These are phyloP conservation scores for Ryuthela nishihirai DNA, from an alignment of 2,888 invertebrate species.

Conservation along the genomic window DNA sequence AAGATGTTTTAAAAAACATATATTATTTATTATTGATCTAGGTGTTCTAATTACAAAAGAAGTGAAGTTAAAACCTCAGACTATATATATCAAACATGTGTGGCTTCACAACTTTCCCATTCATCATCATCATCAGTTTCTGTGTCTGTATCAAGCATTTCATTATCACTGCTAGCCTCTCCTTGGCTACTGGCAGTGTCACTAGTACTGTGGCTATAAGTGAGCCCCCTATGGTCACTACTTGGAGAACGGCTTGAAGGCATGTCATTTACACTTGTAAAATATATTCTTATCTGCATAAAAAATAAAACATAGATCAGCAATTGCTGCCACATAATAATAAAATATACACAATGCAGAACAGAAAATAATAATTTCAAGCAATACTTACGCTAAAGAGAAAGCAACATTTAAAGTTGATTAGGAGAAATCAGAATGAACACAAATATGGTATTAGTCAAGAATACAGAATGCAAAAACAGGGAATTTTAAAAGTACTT, in stretches of 20 bases:
- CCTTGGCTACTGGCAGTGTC: slow-evolving; percentile 35
- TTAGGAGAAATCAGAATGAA: too few species aligned
- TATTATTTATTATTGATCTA: too few species aligned
- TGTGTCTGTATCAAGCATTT: slow-evolving; percentile 25
- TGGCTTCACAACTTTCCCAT: slow-evolving; percentile 34
- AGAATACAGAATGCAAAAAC: too few species aligned
- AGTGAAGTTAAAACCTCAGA: slow-evolving; percentile 16
- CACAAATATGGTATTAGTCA: too few species aligned
- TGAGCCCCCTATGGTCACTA: slow-evolving; percentile 3
- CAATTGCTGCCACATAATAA: too few species aligned
- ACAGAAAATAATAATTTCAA: too few species aligned
- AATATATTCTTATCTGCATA: slow-evolving; percentile 27
- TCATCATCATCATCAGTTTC: slow-evolving; percentile 34
- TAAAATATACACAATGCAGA: too few species aligned
- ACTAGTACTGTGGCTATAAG: slow-evolving; percentile 23
- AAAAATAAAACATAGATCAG: background rate
- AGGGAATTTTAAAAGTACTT: too few species aligned
- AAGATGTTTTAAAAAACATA: too few species aligned
- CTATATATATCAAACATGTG: slow-evolving; percentile 24
- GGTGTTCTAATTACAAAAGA: too few species aligned
- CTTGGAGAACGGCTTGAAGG: slow-evolving; percentile 16
- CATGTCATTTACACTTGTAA: slow-evolving; percentile 29
- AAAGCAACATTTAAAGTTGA: too few species aligned
- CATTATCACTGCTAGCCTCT: slow-evolving; percentile 35
- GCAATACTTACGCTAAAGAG: too few species aligned